Conservation (phyloP, 2,888 invertebrate species). For the Pecten maximus region DNA sequence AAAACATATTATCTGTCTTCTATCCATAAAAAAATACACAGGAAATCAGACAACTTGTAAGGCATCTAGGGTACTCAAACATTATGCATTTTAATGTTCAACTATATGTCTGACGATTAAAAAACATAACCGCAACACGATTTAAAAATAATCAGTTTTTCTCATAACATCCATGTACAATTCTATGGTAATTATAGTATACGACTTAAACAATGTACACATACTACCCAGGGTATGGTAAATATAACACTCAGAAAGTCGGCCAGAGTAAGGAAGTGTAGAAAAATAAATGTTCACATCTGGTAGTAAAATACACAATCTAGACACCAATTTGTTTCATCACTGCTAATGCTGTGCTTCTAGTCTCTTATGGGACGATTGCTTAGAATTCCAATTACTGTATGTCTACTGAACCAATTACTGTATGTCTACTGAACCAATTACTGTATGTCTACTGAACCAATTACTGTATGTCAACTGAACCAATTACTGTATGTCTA, state of each 20-base stretch:
- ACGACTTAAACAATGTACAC: not conserved
- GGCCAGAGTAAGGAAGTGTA: not conserved
- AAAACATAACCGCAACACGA: not conserved
- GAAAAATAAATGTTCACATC: not conserved
- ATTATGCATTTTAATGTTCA: not conserved
- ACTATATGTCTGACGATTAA: not conserved
- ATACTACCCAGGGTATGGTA: not conserved
- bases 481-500: too few relatives aligned
- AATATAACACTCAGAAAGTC: not conserved
- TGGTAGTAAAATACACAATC: constrained; percentile 6
- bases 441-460: too few relatives aligned
- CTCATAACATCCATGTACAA: not conserved
- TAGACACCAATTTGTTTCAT: not conserved
- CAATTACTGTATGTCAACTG: too few relatives aligned
- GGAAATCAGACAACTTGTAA: not conserved
- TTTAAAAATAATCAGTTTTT: not conserved
- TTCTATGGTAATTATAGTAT: not conserved
- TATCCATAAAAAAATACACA: not conserved
- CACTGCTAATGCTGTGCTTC: not conserved
- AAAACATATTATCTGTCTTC: not conserved
- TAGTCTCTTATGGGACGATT: too few relatives aligned
- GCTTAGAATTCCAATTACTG: too few relatives aligned
- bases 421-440: too few relatives aligned
- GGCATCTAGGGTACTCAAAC: not conserved
- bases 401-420: too few relatives aligned